Base-by-base conservation (phyloP, 1,140 invertebrate species). In the Drosophila subpulchrella region DNA sequence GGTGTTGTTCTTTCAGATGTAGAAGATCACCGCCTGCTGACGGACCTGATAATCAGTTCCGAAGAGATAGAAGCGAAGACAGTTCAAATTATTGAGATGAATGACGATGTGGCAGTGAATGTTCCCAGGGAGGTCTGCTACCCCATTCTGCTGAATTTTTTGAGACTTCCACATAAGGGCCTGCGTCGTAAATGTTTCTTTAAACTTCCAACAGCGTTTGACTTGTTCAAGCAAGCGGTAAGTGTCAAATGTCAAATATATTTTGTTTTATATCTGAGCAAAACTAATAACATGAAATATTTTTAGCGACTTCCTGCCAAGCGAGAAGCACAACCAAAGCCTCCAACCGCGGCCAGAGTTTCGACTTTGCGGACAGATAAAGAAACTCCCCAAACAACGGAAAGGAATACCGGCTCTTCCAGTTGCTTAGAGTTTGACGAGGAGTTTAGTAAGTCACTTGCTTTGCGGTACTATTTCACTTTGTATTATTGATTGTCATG, bases 1-100 rank as follows among this genome's bases (percentile, higher is more conserved):
- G 84, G 85, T 84, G 66, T 89, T 89, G 85, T 90, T 72, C 85
- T 89, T 89, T 59, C 84, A 89, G 84, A 89, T 68, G 17, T 54
- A 34, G 81, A 89, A 46, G 68, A 89, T 24, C 78, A 75, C 56
- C 84, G 48, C 30, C 48, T 12, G 8, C 4, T 15, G n/a, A 11
- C 12, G 10, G 10, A 51, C 7, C 2, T 34, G 5, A 6, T 15
- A n/a, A 58, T 1, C 54, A 12, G 46, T 27, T 12, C 63, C 68
- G 6, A 50, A 79, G 10, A 46, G 12, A 46, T 62, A 27, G 48
- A 24, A 24, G 24, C 42, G 4, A 15, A 15, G 10, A 24, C 11
- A 1, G 24, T n/a, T 10, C 7, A 55, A 1, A 10, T 47, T 4
- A 10, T 34, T 27, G 12, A 55, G 20, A 30, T 41, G 13, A 12